A percentile compares a stretch with the other conserved stretches of the same genome.
These are phyloP conservation scores for Diplolepis rosae DNA, from an alignment of 2,888 invertebrate species.

Conservation along the genomic window DNA sequence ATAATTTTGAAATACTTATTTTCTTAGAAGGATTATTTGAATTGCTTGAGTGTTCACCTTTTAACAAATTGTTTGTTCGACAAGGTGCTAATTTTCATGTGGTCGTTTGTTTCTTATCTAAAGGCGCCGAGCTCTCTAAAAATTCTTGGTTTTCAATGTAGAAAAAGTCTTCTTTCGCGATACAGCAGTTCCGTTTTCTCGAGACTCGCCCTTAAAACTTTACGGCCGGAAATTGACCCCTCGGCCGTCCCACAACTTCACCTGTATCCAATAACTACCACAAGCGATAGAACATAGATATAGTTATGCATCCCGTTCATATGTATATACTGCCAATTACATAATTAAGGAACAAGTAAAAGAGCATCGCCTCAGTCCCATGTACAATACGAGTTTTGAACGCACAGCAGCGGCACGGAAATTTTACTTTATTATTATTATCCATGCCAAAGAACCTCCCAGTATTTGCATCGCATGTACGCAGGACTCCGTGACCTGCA, in stretches of 20 bases:
- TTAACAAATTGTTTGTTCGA: background rate
- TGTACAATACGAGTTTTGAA: background rate
- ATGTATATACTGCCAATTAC: conserved; percentile 52
- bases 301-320: conserved; percentile 42
- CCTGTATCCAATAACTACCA: conserved; percentile 42
- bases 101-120: conserved; percentile 1
- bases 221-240: conserved; percentile 66
- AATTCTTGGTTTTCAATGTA: background rate
- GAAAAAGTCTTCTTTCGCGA: conserved; percentile 45
- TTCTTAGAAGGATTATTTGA: background rate
- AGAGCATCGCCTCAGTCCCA: conserved; percentile 43
- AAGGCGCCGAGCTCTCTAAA: background rate
- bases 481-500: conserved; percentile 17
- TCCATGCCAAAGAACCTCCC: background rate
- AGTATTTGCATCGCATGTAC: conserved; percentile 7
- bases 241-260: conserved; percentile 47
- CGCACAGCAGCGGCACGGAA: background rate
- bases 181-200: background rate
- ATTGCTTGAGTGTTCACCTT: background rate
- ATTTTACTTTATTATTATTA: conserved; percentile 26
- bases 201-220: conserved; percentile 62
- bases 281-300: conserved; percentile 28
- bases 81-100: background rate
- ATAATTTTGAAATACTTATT: background rate
- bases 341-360: conserved; percentile 55